Evolutionary conservation across 2,113 vertebrate species (phyloP), one percentile per base, ranked within the genome.

Genomic region (Pseudorectes ferrugineus): DNA sequence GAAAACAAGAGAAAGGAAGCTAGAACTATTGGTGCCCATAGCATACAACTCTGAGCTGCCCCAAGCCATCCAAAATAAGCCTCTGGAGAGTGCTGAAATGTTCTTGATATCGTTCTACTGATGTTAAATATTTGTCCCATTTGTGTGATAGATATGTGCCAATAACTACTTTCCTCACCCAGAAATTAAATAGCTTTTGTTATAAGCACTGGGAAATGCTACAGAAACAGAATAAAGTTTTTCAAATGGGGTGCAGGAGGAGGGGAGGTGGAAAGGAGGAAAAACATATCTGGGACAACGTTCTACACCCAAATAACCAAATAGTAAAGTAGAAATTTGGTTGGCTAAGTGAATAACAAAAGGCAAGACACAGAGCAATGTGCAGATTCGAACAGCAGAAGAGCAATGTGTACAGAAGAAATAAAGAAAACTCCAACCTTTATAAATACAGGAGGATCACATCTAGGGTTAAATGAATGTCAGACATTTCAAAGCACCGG

Each of bases 131-230:
- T 85, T 85, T 57, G 33, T 73, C 31, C 28, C 26, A 29, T 45
- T 49, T 73, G 6, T 45, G 28, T 18, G 25, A 36, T 1, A 51
- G 15, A 18, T 25, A 33, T 49, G 24, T 46, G 13, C 23, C 68
- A 61, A 24, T 71, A 86, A 43, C 12, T 16, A n/a, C 28, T 66
- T 83, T 29, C 9, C 18, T 85, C 16, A 28, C 9, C 16, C 29
- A 67, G 58, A 89, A 89, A 91, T 71, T 36, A 79, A 85, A 86
- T 24, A 83, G 2, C 5, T 74, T 89, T 78, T 79, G 20, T 82
- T 66, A 40, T n/a, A 87, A 67, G 11, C 6, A 25, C 42, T 59
- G 38, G 19, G 38, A 78, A 78, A 29, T 20, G 1, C 25, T 89
- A 48, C 29, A 75, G 38, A 81, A 80, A 86, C 2, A 70, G 45